Percentiles rank a stretch among this genome's conserved stretches.
These are phyloP conservation scores for Cryptocheilus praepositus DNA, from an alignment of 2,888 invertebrate species.

Conservation along the genomic window DNA sequence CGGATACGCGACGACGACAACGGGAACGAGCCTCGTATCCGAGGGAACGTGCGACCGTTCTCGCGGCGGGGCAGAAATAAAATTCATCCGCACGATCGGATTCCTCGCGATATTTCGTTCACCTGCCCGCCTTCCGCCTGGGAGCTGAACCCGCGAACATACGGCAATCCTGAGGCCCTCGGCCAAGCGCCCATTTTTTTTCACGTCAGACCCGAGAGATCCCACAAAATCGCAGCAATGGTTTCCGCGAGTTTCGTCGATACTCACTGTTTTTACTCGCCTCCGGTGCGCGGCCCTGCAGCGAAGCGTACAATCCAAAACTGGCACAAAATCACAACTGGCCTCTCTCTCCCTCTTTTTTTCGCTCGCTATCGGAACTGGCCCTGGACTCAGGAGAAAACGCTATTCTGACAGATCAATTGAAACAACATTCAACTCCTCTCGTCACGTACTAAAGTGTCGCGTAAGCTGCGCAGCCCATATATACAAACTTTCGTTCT, in stretches of 20 bases:
- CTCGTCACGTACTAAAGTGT: constrained; percentile 70
- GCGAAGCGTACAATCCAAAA: constrained; percentile 30
- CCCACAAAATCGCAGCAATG: constrained; percentile 19
- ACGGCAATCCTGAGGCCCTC: not conserved
- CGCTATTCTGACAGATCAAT: constrained; percentile 33
- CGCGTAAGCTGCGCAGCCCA: constrained; percentile 77
- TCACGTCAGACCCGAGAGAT: constrained; percentile 16
- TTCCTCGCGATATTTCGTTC: no score
- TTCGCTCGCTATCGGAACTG: constrained; percentile 11
- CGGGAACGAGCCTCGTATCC: constrained; percentile 30
- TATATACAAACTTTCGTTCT: constrained; percentile 79
- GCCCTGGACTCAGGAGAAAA: not conserved
- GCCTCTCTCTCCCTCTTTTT: not conserved
- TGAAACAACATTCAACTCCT: constrained; percentile 47
- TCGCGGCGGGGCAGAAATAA: constrained; percentile 59
- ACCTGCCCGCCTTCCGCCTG: no score
- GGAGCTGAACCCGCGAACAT: not conserved
- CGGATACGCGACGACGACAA: constrained; percentile 54
- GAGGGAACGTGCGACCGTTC: constrained; percentile 39
- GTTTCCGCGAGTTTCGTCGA: constrained; percentile 6
- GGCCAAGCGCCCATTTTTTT: not conserved
- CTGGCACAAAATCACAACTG: constrained; percentile 39
- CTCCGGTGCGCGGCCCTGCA: constrained; percentile 6
- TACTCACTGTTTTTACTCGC: constrained; percentile 32
- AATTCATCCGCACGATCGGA: constrained; percentile 16